Base-by-base conservation (phyloP, 2,888 invertebrate species). In the Polyploca ridens region DNA sequence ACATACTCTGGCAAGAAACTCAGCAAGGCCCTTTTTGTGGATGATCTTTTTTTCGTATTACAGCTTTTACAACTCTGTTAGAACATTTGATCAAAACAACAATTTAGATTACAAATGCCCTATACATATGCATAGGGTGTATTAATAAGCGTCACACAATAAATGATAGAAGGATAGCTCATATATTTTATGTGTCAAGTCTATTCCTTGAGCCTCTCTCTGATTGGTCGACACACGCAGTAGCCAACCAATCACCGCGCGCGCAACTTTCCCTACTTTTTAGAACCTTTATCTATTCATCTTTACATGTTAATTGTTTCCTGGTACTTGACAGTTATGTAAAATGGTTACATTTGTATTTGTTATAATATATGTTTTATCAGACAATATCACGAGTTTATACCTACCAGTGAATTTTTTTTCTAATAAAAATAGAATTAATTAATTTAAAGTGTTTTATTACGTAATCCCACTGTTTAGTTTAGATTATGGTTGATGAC, bases 231-330 rank as follows among this genome's bases (percentile, higher is more conserved):
- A 54, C 19, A n/a, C 54, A 10, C 3, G 10, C 3, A 10, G 54
- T 7, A 4, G 54, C 16, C 10, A 49, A 10, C 46, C 46, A 46
- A 46, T 46, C n/a, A 7, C n/a, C 14, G 14, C 3, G 5, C 46
- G n/a, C 46, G 46, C 46, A 5, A 46, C n/a, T 46, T 46, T 46
- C 46, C 46, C 46, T 46, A 46, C 46, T n/a, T 46, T 46, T 46
- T n/a, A 46, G 46, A 46, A 46, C 6, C 46, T n/a, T 7, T 46
- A 46, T 41, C 41, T 41, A 13, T 41, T 13, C 13, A 41, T 41
- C 41, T 41, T 13, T 41, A 13, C 3, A 41, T 7, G 4, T 10
- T n/a, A 46, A 46, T 46, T 46, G 46, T 46, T 46, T 46, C n/a
- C n/a, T 46, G n/a, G n/a, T 46, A 46, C 6, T 7, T n/a, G n/a